Percentiles rank a stretch among this genome's conserved stretches.
Conservation (phyloP, 2,113 vertebrate species). For the Dendrocopos noguchii region DNA sequence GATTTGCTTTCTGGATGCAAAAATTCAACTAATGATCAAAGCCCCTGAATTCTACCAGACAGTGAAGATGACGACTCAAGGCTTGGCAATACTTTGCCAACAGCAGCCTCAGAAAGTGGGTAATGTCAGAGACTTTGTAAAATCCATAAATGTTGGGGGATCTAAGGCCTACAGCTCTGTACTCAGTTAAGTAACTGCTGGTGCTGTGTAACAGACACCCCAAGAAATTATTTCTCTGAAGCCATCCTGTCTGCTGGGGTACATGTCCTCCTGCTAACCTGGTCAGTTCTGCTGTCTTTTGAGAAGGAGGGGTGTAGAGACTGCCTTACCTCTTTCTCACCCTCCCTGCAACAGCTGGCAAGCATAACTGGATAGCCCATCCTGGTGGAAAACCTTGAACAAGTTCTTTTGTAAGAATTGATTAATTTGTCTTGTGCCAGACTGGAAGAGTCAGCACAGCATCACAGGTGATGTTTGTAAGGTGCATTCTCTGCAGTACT, state of each 20-base stretch:
- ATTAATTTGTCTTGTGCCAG: not conserved
- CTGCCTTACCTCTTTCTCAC: not conserved
- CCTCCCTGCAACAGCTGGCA: not conserved
- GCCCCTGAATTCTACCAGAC: not conserved
- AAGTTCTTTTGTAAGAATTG: not conserved
- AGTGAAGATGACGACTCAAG: accelerated
- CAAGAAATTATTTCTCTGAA: not conserved
- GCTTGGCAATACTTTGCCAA: not conserved
- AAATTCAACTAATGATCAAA: not conserved
- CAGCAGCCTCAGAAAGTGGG: not conserved
- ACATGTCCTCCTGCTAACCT: not conserved
- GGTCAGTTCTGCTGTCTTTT: not conserved
- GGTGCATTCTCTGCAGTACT: not conserved
- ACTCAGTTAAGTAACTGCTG: not conserved
- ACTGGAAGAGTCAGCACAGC: not conserved
- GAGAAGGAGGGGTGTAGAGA: not conserved
- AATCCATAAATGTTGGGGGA: not conserved
- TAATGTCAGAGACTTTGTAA: not conserved
- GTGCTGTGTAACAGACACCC: not conserved
- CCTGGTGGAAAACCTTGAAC: not conserved
- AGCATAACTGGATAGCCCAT: not conserved
- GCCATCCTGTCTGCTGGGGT: not conserved
- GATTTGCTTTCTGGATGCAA: not conserved
- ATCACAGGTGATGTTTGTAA: not conserved
- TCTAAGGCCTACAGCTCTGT: not conserved